Conservation (phyloP, 2,797 vertebrate species). For the Lemur catta region DNA sequence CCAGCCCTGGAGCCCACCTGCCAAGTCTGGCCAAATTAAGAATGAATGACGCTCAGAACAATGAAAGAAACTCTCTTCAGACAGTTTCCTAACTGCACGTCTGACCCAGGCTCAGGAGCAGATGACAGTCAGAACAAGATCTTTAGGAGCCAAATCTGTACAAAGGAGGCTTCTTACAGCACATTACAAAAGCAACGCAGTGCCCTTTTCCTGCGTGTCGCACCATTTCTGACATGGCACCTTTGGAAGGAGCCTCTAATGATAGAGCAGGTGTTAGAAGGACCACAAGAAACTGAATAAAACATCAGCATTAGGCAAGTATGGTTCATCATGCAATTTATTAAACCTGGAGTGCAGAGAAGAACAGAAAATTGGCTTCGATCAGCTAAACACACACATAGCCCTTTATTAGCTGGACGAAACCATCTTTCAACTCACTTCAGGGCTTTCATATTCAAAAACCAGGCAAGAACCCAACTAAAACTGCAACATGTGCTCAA, state of each 20-base stretch:
- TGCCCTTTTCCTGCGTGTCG: not conserved
- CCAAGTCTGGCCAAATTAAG: not conserved
- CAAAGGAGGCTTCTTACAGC: not conserved
- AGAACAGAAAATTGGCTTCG: constrained; percentile 44
- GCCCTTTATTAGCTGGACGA: not conserved
- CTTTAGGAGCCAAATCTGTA: not conserved
- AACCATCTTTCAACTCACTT: constrained; percentile 34
- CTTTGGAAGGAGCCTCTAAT: constrained; percentile 24
- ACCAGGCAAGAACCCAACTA: not conserved
- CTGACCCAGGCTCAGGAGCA: not conserved
- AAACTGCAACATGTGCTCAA: not conserved
- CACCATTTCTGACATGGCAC: not conserved
- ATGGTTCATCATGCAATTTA: constrained; percentile 46
- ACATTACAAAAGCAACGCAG: not conserved
- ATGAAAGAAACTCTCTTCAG: not conserved
- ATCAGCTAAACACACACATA: not conserved
- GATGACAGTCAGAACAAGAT: not conserved
- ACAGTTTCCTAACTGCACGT: not conserved
- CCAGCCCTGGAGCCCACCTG: not conserved
- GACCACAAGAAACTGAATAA: constrained; percentile 66
- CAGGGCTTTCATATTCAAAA: not conserved
- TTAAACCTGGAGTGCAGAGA: constrained; percentile 18
- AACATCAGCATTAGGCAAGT: constrained; percentile 38
- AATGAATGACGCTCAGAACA: not conserved
- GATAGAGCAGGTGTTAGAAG: not conserved